Evolutionary conservation across 2,113 vertebrate genomes (phyloP).

Genomic region (Sceloporus undulatus): DNA sequence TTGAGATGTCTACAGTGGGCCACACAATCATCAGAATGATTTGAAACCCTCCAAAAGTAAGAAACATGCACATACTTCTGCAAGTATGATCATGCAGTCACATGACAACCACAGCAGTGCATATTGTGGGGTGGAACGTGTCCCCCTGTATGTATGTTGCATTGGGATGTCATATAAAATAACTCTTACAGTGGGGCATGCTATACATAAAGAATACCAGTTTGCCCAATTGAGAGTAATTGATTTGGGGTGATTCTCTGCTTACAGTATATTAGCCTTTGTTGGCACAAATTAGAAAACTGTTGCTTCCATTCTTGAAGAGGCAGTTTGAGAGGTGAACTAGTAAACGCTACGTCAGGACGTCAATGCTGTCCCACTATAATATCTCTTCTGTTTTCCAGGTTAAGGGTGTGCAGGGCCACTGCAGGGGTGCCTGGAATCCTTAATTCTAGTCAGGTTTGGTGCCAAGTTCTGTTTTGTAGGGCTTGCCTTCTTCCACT

Average conservation of each 20-base stretch:
- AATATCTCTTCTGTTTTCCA: neutral
- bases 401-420: neutral
- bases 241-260: neutral
- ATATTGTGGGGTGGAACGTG: neutral
- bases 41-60: neutral
- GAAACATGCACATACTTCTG: neutral
- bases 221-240: neutral
- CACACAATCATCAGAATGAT: neutral
- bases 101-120: neutral
- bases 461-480: neutral
- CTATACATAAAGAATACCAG: too few relatives aligned
- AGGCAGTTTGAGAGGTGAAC: neutral
- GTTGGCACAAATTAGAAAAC: neutral
- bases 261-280: too few relatives aligned
- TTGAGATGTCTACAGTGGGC: neutral
- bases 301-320: too few relatives aligned
- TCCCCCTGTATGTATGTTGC: neutral
- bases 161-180: neutral
- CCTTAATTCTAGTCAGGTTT: neutral
- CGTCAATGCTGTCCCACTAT: neutral
- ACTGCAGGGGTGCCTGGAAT: constrained; percentile 1
- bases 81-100: neutral
- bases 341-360: neutral
- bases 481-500: neutral
- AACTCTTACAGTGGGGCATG: neutral